Base-by-base conservation (phyloP, 1,140 invertebrate species). In the Papilio polyxenes region DNA sequence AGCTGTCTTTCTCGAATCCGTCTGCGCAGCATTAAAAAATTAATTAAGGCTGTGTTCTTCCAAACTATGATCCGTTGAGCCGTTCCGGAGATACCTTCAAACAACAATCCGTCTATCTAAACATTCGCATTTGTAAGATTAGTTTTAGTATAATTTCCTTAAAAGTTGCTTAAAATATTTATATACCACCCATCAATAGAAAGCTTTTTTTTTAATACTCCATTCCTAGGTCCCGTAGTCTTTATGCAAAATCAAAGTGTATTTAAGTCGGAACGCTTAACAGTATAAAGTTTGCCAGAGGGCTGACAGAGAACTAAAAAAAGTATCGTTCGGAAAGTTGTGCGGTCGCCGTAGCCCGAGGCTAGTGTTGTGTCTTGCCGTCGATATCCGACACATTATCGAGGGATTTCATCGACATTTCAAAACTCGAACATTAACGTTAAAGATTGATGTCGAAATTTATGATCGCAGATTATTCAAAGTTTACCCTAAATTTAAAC, bases 321-420 rank as follows among this genome's bases (percentile, higher is more conserved):
- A 80, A 80, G 20, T 8, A 44, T 23, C 56, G 23, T 65, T 13
- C 40, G 10, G 17, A 59, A 48, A 62, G 78, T 49, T 23, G 37
- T 65, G 78, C 62, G 44, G 56, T 80, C 59, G 56, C 13, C 9
- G 40, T 44, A 51, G 79, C 88, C 84, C 23, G 62, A 81, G 88
- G 87, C 85, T 82, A 82, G 82, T 84, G 82, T 84, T 82, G 82
- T 81, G 79, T 83, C 75, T 72, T 82, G 83, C 76, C 86, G 23
- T 31, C 23, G 85, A 80, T 88, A 87, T 89, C 87, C 85, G 80
- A 87, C 91, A 89, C 89, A 91, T 92, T 92, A 91, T 87, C 89
- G 88, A 88, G 88, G 87, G 86, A 89, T 89, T 90, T 90, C 87
- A 85, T 87, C 87, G 87, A 85, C 85, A 85, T 90, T 89, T 89